phyloP scores from a whole-genome alignment of 2,888 invertebrate genomes.

The Parthenolecanium corni region DNA sequence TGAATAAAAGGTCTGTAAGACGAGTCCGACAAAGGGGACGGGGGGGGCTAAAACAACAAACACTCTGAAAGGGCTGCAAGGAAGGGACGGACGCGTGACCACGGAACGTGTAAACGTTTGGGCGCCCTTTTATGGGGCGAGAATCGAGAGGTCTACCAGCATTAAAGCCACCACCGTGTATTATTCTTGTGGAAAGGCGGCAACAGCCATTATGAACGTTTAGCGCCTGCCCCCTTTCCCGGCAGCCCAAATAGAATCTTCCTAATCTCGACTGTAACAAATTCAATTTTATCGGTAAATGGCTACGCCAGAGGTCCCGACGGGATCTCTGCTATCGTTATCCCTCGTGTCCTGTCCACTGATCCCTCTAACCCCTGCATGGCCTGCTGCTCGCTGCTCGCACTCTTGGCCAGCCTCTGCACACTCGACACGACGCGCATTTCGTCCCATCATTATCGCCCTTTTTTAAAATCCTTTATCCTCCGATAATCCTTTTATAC shows the following conservation, averaged over 20 bases:
- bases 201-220: conserved; percentile 17
- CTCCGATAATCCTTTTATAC: conserved; percentile 23
- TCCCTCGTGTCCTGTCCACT: conserved; percentile 22
- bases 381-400: no score
- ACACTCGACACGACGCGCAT: conserved; percentile 2
- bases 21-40: no score
- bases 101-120: not conserved
- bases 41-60: no score
- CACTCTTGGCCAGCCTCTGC: no score
- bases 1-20: no score
- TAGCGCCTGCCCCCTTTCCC: conserved; percentile 1
- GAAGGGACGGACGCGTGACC: not conserved
- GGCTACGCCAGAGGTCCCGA: conserved; percentile 26
- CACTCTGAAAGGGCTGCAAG: no score
- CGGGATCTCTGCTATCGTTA: conserved; percentile 23
- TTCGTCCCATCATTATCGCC: conserved; percentile 19
- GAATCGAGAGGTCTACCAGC: conserved; percentile 7
- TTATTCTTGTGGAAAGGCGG: conserved; percentile 11
- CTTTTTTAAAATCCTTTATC: conserved; percentile 22
- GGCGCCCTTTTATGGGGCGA: not conserved
- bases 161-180: conserved; percentile 14
- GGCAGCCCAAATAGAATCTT: conserved; percentile 3
- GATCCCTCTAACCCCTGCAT: conserved; percentile 19
- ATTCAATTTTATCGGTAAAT: conserved; percentile 27
- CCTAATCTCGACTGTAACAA: conserved; percentile 26